Percentiles rank a stretch among this genome's conserved stretches.
These are phyloP conservation scores for Hydrotaea diabolus DNA, from an alignment of 2,888 invertebrate species.

Conservation along the genomic window DNA sequence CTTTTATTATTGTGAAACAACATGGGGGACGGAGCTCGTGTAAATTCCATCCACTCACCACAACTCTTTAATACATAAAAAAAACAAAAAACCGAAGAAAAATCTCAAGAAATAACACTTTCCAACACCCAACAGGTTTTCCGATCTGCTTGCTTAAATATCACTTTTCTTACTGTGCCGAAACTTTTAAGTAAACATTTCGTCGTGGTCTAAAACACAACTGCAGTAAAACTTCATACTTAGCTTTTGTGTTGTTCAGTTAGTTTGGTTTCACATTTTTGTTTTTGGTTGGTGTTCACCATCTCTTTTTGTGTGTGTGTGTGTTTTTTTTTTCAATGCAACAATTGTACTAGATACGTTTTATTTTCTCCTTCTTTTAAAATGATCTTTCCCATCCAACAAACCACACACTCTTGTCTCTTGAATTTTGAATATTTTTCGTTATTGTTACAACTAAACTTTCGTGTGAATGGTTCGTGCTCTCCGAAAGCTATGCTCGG, in stretches of 20 bases:
- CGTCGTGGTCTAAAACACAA: constrained; percentile 68
- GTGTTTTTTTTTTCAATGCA: constrained; percentile 61
- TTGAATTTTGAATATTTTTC: constrained; percentile 60
- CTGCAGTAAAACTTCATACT: constrained; percentile 67
- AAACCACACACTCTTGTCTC: constrained; percentile 46
- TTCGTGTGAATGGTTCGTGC: constrained; percentile 52
- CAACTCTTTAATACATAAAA: too few relatives aligned
- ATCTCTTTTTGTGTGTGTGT: constrained; percentile 36
- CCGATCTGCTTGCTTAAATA: constrained; percentile 66
- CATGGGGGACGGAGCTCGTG: constrained; percentile 55
- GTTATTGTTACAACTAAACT: constrained; percentile 64
- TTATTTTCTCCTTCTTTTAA: constrained; percentile 65
- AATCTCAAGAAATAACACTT: constrained; percentile 65
- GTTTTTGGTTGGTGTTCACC: constrained; percentile 55
- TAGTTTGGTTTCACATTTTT: constrained; percentile 40
- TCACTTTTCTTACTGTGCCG: constrained; percentile 68
- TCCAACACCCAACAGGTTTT: constrained; percentile 68
- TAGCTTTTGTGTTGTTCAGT: constrained; percentile 57
- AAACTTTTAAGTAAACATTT: constrained; percentile 68
- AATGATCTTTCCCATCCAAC: constrained; percentile 64
- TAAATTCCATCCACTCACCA: constrained; percentile 60
- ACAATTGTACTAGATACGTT: constrained; percentile 68
- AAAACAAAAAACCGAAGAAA: constrained; percentile 26
- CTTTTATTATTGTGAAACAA: constrained; percentile 60
- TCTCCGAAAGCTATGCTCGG: constrained; percentile 57